A percentile compares a stretch with the other conserved stretches of the same genome.
Conservation (phyloP, 1,140 invertebrate species). For the Bathynomus jamesi region DNA sequence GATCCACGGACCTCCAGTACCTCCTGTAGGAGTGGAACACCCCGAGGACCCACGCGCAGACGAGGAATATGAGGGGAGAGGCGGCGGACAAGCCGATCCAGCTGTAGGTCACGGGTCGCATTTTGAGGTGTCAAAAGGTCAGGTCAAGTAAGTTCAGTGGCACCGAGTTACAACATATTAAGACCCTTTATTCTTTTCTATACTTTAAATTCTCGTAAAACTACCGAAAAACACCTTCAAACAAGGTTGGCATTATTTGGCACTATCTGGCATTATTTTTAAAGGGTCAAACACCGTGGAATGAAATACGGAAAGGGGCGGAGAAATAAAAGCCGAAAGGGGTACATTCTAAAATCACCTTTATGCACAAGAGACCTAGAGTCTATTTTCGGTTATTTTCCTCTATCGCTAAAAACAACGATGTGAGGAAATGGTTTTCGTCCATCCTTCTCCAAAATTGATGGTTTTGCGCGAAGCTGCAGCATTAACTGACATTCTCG, state of each 20-base stretch:
- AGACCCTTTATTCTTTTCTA: too few species aligned
- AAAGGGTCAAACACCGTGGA: too few species aligned
- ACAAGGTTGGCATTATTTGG: too few species aligned
- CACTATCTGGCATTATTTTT: too few species aligned
- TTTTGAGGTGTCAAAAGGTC: neutral
- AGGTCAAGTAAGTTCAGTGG: neutral
- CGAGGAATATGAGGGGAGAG: constrained; percentile 46
- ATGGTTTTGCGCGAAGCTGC: too few species aligned
- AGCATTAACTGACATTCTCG: too few species aligned
- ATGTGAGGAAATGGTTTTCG: too few species aligned
- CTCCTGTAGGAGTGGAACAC: constrained; percentile 49
- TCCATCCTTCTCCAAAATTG: too few species aligned
- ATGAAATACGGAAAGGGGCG: neutral
- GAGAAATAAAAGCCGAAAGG: neutral
- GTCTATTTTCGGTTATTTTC: neutral
- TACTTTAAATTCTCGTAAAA: too few species aligned
- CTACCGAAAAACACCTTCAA: too few species aligned
- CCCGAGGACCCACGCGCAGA: constrained; percentile 39
- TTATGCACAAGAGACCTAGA: neutral
- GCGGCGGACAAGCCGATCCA: constrained; percentile 49
- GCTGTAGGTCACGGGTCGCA: constrained; percentile 35
- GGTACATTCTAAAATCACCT: neutral
- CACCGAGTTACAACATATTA: too few species aligned
- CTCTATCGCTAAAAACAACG: too few species aligned
- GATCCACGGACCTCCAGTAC: constrained; percentile 50